Conservation (phyloP, 2,888 invertebrate genomes). For the Leistus spinibarbis region DNA sequence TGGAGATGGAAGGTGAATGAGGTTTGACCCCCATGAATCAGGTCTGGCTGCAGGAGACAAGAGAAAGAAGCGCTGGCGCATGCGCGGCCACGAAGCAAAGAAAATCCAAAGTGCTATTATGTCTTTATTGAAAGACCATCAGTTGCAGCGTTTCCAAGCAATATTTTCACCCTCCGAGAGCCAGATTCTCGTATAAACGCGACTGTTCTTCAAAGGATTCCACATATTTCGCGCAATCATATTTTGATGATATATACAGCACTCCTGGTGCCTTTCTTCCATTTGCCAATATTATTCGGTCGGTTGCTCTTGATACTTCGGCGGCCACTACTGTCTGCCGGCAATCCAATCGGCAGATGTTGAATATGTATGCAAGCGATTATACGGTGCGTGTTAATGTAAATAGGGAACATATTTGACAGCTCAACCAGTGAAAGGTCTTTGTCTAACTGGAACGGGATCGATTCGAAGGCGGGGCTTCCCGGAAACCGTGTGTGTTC, state of each 20-base stretch:
- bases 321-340: background rate
- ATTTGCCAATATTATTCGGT: background rate
- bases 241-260: background rate
- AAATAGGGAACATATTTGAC: conserved; percentile 35
- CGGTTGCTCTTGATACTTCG: background rate
- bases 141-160: conserved; percentile 37
- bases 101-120: conserved; percentile 39
- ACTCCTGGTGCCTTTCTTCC: background rate
- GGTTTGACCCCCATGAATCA: conserved; percentile 39
- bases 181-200: conserved; percentile 1
- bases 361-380: conserved; percentile 34
- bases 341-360: background rate
- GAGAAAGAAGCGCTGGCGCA: conserved; percentile 25
- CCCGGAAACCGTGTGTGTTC: conserved; percentile 23
- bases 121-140: conserved; percentile 39
- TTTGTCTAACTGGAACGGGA: conserved; percentile 24
- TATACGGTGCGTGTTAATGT: conserved; percentile 38
- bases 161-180: conserved; percentile 17
- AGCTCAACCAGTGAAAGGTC: conserved; percentile 20
- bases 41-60: conserved; percentile 23
- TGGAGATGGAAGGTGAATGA: conserved; percentile 39
- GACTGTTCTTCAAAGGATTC: background rate
- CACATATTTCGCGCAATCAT: background rate
- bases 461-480: conserved; percentile 16
- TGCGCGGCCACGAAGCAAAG: conserved; percentile 17